phyloP scores from a whole-genome alignment of 30 jellyfish, hydroid and myxozoan species.

The Turritopsis dohrnii region DNA sequence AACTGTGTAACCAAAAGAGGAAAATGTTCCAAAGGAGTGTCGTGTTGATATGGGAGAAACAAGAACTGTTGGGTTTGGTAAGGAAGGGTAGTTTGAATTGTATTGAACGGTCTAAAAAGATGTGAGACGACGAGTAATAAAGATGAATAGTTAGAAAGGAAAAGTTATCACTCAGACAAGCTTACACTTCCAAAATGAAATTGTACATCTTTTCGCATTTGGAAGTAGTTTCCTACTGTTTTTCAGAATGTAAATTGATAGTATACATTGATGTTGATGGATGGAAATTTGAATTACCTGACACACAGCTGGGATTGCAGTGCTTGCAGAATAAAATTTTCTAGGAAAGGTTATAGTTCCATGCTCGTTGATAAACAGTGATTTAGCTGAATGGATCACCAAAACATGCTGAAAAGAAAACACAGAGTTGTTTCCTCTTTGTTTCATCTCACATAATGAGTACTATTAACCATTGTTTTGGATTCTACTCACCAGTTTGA shows the following conservation, averaged over 20 bases:
- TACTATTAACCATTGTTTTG: no score
- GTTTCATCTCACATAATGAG: no score
- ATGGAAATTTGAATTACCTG: neutral
- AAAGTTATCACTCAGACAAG: neutral
- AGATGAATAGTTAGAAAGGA: neutral
- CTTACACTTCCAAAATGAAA: neutral
- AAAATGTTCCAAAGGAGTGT: neutral
- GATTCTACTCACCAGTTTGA: conserved; percentile 7
- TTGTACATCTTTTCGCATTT: no score
- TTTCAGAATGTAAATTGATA: neutral
- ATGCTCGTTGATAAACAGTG: neutral
- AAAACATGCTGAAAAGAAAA: neutral
- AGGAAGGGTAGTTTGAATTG: neutral
- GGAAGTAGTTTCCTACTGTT: neutral
- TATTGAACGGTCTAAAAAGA: neutral
- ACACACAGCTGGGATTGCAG: neutral
- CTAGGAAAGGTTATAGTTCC: neutral
- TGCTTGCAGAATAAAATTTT: neutral
- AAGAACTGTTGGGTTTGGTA: neutral
- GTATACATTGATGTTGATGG: neutral
- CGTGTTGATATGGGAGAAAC: neutral
- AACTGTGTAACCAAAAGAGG: neutral
- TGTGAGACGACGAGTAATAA: no score
- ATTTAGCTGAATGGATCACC: neutral
- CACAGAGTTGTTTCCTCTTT: neutral